Evolutionary conservation across 2,797 vertebrate species (phyloP).

Genomic region (Agapornis canus): DNA sequence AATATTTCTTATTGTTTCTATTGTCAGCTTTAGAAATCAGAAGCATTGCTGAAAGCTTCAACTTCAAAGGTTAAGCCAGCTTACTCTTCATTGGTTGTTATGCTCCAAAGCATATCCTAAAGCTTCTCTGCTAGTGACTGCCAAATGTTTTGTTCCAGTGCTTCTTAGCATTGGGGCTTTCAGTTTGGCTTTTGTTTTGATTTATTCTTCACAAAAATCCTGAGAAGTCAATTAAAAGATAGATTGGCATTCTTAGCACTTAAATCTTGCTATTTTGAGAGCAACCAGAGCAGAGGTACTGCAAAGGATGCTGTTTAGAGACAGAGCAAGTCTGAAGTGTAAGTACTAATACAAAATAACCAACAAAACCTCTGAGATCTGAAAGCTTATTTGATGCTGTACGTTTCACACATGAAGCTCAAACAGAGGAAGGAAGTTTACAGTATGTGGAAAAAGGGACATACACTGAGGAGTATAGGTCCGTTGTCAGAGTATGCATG

Average conservation of each 20-base stretch:
- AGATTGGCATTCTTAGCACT: not conserved
- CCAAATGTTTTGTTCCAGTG: not conserved
- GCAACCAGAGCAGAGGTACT: not conserved
- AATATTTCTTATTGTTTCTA: not conserved
- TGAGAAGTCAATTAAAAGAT: slow-evolving; percentile 42
- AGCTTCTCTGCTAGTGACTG: slow-evolving; percentile 15
- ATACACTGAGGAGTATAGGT: not conserved
- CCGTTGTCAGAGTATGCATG: not conserved
- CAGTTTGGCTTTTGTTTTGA: not conserved
- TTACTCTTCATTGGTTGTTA: slow-evolving; percentile 7
- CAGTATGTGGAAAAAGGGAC: not conserved
- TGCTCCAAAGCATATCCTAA: slow-evolving; percentile 5
- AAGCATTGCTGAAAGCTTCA: slow-evolving; percentile 31
- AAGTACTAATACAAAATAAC: not conserved
- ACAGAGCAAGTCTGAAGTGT: not conserved
- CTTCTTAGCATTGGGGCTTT: not conserved
- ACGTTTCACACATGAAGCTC: not conserved
- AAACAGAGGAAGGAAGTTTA: not conserved
- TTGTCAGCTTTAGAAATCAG: slow-evolving; percentile 30
- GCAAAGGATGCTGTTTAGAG: not conserved
- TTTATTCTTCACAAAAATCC: not conserved
- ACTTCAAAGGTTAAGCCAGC: slow-evolving; percentile 40
- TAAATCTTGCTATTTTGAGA: not conserved
- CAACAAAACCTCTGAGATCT: not conserved
- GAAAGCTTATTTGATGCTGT: not conserved